These are phyloP conservation scores for Ditula angustiorana DNA, from an alignment of 2,888 invertebrate species.

Conservation along the genomic window DNA sequence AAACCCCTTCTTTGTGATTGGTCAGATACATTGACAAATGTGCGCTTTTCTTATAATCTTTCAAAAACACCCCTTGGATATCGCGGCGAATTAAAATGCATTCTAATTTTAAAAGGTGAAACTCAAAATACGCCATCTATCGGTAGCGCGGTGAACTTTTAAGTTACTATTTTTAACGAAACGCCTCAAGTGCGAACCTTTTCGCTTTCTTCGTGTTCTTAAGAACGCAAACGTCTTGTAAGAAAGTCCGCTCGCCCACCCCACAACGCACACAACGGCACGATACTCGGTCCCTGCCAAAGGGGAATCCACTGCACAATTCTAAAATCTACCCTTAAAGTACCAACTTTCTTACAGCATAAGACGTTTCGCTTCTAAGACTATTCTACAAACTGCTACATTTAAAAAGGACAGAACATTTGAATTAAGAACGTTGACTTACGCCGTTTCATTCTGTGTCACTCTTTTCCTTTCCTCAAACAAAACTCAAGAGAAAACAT, in stretches of 20 bases:
- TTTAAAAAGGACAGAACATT: conserved; percentile 13
- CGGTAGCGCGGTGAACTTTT: conserved; percentile 58
- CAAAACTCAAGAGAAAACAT: not conserved
- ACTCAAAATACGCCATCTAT: conserved; percentile 70
- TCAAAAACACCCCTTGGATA: conserved; percentile 4
- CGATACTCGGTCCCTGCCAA: conserved; percentile 48
- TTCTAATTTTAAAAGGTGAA: conserved; percentile 41
- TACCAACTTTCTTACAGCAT: conserved; percentile 30
- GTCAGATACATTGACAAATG: conserved; percentile 1
- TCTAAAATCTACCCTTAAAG: conserved; percentile 53
- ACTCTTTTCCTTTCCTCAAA: conserved; percentile 39
- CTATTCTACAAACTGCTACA: conserved; percentile 37
- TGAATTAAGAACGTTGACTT: conserved; percentile 40
- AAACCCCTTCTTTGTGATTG: conserved; percentile 27
- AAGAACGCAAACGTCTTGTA: conserved; percentile 76
- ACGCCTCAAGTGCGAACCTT: conserved; percentile 80
- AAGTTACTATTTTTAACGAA: conserved; percentile 76
- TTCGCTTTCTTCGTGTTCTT: conserved; percentile 82
- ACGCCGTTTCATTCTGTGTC: conserved; percentile 48
- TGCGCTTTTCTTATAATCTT: not conserved
- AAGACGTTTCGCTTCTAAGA: conserved; percentile 43
- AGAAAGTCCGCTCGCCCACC: conserved; percentile 73
- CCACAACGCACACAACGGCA: conserved; percentile 54
- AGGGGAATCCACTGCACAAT: conserved; percentile 40
- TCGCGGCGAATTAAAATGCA: not conserved